These are phyloP conservation scores for Barypeithes pellucidus DNA, from an alignment of 2,888 invertebrate species.

Conservation along the genomic window DNA sequence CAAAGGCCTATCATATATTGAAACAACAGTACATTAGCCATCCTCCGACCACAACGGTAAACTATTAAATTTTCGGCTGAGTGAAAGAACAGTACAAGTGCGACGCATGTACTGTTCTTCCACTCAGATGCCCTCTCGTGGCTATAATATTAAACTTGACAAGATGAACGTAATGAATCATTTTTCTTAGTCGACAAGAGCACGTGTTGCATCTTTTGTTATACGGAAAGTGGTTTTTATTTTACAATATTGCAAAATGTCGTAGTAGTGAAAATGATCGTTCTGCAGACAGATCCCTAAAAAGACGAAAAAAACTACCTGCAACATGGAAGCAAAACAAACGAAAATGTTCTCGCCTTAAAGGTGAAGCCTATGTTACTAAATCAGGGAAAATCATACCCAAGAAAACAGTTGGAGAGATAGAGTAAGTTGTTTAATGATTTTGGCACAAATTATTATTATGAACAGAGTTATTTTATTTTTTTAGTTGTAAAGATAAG, in stretches of 20 bases:
- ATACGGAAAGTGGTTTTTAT: too few species aligned
- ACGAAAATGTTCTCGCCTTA: conserved; percentile 23
- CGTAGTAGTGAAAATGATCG: conserved; percentile 25
- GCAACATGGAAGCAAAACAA: conserved; percentile 26
- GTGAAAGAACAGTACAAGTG: too few species aligned
- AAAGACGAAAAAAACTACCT: conserved; percentile 27
- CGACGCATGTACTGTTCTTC: too few species aligned
- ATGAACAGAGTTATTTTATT: background rate
- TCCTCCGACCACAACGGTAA: too few species aligned
- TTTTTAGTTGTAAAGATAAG: conserved; percentile 12
- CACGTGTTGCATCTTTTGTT: too few species aligned
- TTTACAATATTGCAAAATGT: conserved; percentile 4
- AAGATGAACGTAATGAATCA: too few species aligned
- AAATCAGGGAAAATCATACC: conserved; percentile 23
- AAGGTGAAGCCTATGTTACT: conserved; percentile 24
- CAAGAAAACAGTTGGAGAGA: conserved; percentile 27
- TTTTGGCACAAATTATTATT: conserved; percentile 17
- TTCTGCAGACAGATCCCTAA: conserved; percentile 25
- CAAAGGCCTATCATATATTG: conserved; percentile 20
- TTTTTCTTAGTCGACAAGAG: too few species aligned
- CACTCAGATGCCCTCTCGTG: conserved; percentile 9
- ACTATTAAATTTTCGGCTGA: too few species aligned
- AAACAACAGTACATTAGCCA: too few species aligned
- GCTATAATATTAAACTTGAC: background rate
- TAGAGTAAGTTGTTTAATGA: conserved; percentile 14